Conservation (phyloP, 2,888 invertebrate species). For the Campaea margaritaria region DNA sequence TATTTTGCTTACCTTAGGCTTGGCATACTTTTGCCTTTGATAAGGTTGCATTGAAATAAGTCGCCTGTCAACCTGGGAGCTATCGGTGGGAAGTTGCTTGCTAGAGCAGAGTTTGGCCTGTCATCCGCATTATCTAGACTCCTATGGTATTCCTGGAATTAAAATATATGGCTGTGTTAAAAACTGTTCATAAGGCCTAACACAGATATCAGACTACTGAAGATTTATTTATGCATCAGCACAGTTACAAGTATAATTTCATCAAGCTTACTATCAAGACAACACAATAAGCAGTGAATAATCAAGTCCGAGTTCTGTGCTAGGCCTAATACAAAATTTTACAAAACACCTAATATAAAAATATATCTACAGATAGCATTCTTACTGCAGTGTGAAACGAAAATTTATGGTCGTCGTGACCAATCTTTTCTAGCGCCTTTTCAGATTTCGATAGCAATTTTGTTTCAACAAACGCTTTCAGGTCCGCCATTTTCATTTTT, state of each 20-base stretch:
- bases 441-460: constrained; percentile 96
- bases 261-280: background rate
- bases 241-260: no score
- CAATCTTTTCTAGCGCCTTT: constrained; percentile 95
- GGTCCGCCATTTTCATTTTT: constrained; percentile 95
- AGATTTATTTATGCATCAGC: no score
- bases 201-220: constrained; percentile 16
- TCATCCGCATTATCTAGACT: constrained; percentile 93
- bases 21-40: constrained; percentile 98
- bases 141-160: constrained; percentile 90
- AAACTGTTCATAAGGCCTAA: constrained; percentile 10
- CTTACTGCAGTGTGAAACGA: constrained; percentile 82
- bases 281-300: constrained; percentile 9
- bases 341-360: constrained; percentile 46
- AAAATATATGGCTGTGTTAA: constrained; percentile 10
- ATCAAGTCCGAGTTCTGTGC: constrained; percentile 18
- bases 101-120: constrained; percentile 89
- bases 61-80: constrained; percentile 82
- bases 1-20: constrained; percentile 90
- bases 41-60: constrained; percentile 87
- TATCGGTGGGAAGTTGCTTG: constrained; percentile 86
- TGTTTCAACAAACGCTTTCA: constrained; percentile 96
- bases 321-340: constrained; percentile 19
- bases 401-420: constrained; percentile 89
- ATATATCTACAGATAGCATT: constrained; percentile 87